Base-by-base conservation (phyloP, 1,140 invertebrate species). In the Globodera ellingtonae region DNA sequence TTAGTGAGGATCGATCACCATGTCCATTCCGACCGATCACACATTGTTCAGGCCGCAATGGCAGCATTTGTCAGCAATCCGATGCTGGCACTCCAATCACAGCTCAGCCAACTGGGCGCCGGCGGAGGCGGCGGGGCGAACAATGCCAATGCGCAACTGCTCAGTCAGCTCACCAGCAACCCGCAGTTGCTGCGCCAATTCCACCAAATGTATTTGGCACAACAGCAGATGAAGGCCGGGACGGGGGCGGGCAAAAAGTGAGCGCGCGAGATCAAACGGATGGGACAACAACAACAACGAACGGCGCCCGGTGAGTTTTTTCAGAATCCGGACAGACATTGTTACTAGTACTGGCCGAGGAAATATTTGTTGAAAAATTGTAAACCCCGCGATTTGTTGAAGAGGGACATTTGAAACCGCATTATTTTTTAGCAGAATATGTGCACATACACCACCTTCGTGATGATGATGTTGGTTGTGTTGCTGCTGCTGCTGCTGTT, bases 121-220 rank as follows among this genome's bases (percentile, higher is more conserved):
- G 59, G 84, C 79, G 48, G 50, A 75, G 48, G 6, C 10, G 50
- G 35, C 35, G 35, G 35, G 35, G 35, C 35, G 1, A 35, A 35
- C 24, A 24, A 21, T 18, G 21, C 74, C 18, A 80, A 80, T 46
- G 44, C 18, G 52, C 65, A 80, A 52, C 50, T 80, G 56, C n/a
- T 80, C n/a, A 80, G 48, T 78, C 79, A 80, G 21, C 59, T 85
- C 4, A 84, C 47, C 73, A 69, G 48, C n/a, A 84, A 84, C 70
- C 82, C 82, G 6, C 82, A 83, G 65, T 15, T 82, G 59, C 44
- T 83, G 7, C 82, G 82, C 48, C 82, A 83, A 59, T 62, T 83
- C 56, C 83, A 85, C 35, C 82, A 83, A 47, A 44, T 74, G 24
- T 72, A 84, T 10, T 3, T 59, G 50, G 72, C 75, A 44, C 81